Base-by-base conservation (phyloP, 2,888 invertebrate genomes). In the Desoria tigrina region DNA sequence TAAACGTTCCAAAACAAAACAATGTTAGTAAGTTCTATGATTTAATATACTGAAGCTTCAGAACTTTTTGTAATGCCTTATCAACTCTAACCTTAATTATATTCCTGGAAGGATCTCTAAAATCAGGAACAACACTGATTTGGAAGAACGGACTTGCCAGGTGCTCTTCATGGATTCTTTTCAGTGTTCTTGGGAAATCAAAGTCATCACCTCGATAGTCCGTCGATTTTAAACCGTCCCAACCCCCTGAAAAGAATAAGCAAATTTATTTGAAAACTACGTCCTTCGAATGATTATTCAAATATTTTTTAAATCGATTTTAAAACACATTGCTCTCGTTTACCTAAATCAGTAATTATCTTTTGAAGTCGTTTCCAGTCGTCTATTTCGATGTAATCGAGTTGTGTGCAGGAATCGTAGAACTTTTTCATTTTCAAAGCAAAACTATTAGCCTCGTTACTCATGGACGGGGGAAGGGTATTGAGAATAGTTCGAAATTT, bases 351-450 rank as follows among this genome's bases (percentile, higher is more conserved):
- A 9, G 79, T 78, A 71, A 84, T 83, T 66, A 82, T 79, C 66
- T 78, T 80, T 32, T 76, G 78, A 51, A 84, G 77, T 1, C 81
- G 82, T 61, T 80, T 78, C 26, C 78, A 80, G 23, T 79, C 78
- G 57, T 84, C 84, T 24, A 79, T 77, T 73, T 83, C 82, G 32
- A 84, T 79, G 65, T 80, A 81, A 67, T 83, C 83, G 39, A 83
- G 78, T 11, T 82, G 80, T 76, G 77, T 77, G 59, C 77, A 77
- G 1, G 85, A 83, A 64, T 83, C 82, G 78, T 86, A 86, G 73
- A 86, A 83, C 71, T 83, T 80, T 75, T 84, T 85, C 72, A 86
- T 76, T 77, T 86, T 86, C 81, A 83, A 83, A 71, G 83, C 82
- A 4, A 85, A 79, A 3, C 80, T 77, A 39, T 70, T 73, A 3